Conservation (phyloP, 2,113 vertebrate species). For the Erythrocercus mccallii region DNA sequence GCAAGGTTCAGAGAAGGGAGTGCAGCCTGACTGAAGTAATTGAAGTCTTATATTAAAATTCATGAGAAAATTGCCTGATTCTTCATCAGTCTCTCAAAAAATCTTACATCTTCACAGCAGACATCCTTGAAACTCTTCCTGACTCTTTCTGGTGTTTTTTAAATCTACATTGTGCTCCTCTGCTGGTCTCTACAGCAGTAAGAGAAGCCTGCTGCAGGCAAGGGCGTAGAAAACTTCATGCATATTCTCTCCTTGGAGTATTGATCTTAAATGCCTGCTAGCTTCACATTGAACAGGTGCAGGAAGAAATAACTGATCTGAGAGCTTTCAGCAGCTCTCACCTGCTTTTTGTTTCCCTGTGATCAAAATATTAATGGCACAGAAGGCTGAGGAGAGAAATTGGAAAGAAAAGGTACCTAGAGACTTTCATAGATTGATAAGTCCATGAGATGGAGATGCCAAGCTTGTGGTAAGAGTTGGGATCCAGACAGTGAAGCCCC, state of each 20-base stretch:
- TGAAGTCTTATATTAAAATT: slow-evolving; percentile 43
- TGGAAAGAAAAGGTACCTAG: background rate
- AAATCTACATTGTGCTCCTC: background rate
- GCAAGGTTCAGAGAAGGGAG: background rate
- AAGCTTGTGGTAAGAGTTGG: accelerated
- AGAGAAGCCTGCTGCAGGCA: background rate
- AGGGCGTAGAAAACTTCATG: background rate
- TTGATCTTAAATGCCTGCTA: background rate
- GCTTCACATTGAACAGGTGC: background rate
- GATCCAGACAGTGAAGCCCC: background rate
- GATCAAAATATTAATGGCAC: background rate
- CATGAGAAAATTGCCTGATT: background rate
- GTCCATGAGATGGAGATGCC: background rate
- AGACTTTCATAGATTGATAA: background rate
- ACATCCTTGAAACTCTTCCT: background rate
- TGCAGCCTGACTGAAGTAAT: background rate
- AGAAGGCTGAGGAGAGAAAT: background rate
- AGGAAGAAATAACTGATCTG: background rate
- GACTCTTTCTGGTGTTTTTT: background rate
- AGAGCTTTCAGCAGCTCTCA: background rate
- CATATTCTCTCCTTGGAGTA: background rate
- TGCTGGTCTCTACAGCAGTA: background rate
- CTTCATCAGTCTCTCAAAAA: background rate
- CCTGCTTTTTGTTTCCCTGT: slow-evolving; percentile 3
- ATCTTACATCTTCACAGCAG: slow-evolving; percentile 6